Base-by-base conservation (phyloP, 2,113 vertebrate genomes). In the Pelvicachromis taeniatus region DNA sequence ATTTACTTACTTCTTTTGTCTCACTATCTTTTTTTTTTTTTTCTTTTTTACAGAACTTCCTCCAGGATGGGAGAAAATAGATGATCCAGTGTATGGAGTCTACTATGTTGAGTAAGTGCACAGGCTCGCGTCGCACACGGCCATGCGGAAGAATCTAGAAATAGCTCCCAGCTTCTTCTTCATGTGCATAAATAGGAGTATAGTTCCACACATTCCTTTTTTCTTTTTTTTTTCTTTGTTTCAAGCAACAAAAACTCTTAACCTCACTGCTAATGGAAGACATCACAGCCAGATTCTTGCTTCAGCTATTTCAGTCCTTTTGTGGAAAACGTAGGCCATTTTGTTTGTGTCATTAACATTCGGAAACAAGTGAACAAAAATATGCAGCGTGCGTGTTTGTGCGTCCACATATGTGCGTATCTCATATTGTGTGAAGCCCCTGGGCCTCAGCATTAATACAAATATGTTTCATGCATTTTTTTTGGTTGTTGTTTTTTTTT, bases 81-180 rank as follows among this genome's bases (percentile, higher is more conserved):
- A 99, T 83, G 99, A 99, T 95, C 99, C 99, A 4, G 97, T 99
- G 77, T 99, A 99, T 78, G 99, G 99, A 94, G 97, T 99, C 97
- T 99, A 99, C 97, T 99, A 99, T 96, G 99, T 99, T 96, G 99
- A 99, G 99, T 99, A 98, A 99, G 99, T 99, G 54, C 68, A 17
- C 23, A 73, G 42, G 42, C 42, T 48, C 42, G 50, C 16, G 2
- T 26, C 4, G 33, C 10, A 58, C 55, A 38, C 9, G 21, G 11
- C 2, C 29, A 16, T 19, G 19, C 21, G 77, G 21, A 29, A 63
- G 31, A 9, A 33, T 19, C 19, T 26, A 38, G 31, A 78, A 84
- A 23, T 26, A 3, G 12, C 16, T 19, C 73, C 50, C 80, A 9
- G 9, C 40, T 70, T 48, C 38, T 77, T 77, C 14, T 78, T 42